These are phyloP conservation scores for Sakesphorus luctuosus DNA, from an alignment of 2,113 vertebrate species.

Conservation along the genomic window DNA sequence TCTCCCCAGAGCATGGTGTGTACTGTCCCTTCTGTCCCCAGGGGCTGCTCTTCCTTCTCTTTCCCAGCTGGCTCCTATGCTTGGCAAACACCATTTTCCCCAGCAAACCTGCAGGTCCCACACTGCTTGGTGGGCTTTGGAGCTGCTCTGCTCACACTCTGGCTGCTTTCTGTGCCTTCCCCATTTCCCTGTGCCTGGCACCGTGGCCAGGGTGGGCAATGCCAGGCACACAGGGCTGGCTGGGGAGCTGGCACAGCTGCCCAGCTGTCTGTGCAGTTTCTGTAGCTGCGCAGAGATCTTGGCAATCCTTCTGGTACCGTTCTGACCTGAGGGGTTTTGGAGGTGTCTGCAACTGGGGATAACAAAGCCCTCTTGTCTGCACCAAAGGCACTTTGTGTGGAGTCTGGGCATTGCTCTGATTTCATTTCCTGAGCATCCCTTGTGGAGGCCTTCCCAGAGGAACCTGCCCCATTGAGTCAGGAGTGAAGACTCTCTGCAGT, in stretches of 20 bases:
- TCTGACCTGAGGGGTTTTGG: constrained; percentile 61
- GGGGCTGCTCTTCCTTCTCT: background rate
- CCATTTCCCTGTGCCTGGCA: background rate
- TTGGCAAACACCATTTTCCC: background rate
- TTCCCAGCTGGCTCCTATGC: background rate
- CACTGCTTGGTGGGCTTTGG: background rate
- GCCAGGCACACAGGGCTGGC: background rate
- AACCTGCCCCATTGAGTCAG: background rate
- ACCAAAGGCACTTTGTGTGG: constrained; percentile 23
- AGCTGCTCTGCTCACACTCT: background rate
- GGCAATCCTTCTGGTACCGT: background rate
- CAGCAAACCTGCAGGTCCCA: background rate
- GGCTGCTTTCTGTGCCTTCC: background rate
- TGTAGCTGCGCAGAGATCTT: background rate
- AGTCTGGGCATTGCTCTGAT: constrained; percentile 33
- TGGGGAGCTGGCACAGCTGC: background rate
- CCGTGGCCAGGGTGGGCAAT: background rate
- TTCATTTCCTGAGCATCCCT: constrained; percentile 62
- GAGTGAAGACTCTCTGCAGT: background rate
- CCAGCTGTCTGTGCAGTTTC: constrained; percentile 23
- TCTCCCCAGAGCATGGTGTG: background rate
- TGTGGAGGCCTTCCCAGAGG: constrained; percentile 1
- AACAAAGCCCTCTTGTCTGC: constrained; percentile 66
- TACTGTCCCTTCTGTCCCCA: background rate
- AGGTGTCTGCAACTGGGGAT: constrained; percentile 25